phyloP scores from a whole-genome alignment of 2,888 invertebrate species.

The Biston betularia region DNA sequence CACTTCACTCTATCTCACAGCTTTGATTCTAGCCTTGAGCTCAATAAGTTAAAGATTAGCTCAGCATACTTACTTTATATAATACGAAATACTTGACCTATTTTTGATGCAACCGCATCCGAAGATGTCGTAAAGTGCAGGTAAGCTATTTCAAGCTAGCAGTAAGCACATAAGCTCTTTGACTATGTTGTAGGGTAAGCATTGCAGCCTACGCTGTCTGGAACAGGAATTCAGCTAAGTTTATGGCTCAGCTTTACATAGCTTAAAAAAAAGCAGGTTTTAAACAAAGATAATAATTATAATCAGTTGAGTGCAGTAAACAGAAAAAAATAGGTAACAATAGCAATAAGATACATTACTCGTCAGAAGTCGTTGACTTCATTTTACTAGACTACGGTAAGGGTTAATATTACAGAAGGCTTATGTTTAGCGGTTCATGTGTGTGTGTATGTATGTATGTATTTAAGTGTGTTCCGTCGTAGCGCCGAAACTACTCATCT shows the following conservation, averaged over 20 bases:
- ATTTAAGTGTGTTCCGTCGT: too few relatives aligned
- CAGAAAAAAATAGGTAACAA: not conserved
- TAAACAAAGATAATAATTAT: not conserved
- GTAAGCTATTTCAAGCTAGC: constrained; percentile 41
- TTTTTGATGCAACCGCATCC: constrained; percentile 38
- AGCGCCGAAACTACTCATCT: too few relatives aligned
- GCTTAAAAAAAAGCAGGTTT: not conserved
- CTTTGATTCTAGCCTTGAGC: too few relatives aligned
- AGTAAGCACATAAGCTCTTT: constrained; percentile 44
- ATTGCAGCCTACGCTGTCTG: constrained; percentile 28
- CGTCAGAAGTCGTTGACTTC: too few relatives aligned
- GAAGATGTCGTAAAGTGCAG: constrained; percentile 43
- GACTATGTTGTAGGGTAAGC: constrained; percentile 37
- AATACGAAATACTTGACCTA: constrained; percentile 28
- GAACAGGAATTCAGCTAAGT: constrained; percentile 21
- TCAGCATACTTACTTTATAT: too few relatives aligned
- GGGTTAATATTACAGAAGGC: too few relatives aligned
- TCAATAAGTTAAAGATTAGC: too few relatives aligned
- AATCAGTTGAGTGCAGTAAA: not conserved
- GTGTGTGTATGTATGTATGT: too few relatives aligned
- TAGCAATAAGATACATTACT: too few relatives aligned
- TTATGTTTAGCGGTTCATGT: too few relatives aligned
- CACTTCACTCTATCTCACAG: too few relatives aligned
- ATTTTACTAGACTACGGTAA: too few relatives aligned
- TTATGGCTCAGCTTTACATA: constrained; percentile 14